phyloP scores from a whole-genome alignment of 2,113 vertebrate species.

The Tursiops truncatus region DNA sequence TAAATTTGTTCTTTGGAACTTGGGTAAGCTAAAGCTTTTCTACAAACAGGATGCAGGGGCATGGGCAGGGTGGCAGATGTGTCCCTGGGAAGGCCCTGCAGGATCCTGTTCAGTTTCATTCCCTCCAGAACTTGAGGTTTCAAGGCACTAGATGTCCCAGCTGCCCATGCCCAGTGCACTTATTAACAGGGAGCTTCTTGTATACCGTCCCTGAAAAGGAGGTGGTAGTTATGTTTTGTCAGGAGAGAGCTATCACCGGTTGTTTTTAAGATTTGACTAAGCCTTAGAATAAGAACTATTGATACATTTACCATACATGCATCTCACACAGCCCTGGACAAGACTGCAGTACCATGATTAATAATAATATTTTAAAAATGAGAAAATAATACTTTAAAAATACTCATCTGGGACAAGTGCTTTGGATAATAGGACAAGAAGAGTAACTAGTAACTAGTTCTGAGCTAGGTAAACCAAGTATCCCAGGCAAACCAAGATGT shows the following conservation, averaged over 20 bases:
- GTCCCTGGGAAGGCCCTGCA: not conserved
- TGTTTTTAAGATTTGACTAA: not conserved
- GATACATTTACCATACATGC: not conserved
- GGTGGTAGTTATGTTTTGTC: not conserved
- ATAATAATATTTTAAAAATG: not conserved
- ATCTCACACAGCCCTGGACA: not conserved
- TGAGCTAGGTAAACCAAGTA: not conserved
- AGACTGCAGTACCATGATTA: not conserved
- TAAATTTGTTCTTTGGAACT: not conserved
- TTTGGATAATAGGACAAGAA: not conserved
- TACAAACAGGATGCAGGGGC: not conserved
- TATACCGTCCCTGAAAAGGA: not conserved
- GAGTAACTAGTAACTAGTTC: not conserved
- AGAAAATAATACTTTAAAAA: not conserved
- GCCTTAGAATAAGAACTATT: not conserved
- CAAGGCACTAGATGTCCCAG: not conserved
- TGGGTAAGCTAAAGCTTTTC: not conserved
- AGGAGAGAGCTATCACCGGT: not conserved
- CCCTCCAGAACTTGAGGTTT: not conserved
- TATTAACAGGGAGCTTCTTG: not conserved
- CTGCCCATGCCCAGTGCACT: not conserved
- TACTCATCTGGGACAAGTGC: not conserved
- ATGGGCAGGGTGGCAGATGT: not conserved
- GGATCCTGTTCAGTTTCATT: not conserved
- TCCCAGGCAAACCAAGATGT: not conserved